Conservation (phyloP, 1,140 invertebrate species). For the Papilio helenus region DNA sequence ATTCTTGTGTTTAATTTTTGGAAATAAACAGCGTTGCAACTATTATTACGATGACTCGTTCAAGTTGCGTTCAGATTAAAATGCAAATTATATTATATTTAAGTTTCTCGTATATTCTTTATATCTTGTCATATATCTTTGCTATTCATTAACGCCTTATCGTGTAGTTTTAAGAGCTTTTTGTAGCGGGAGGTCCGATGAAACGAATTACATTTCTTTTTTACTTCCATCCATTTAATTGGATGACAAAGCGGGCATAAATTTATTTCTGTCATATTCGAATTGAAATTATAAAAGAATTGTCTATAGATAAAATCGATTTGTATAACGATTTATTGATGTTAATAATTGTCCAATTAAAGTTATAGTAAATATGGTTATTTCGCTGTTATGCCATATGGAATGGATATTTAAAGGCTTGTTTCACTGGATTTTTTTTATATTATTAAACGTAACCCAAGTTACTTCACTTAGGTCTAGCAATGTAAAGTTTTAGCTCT, state of each 20-base stretch:
- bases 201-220: not conserved
- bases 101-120: not conserved
- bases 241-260: conserved; percentile 15
- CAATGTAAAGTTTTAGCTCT: too few relatives aligned
- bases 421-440: not conserved
- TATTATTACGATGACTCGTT: not conserved
- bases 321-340: conserved; percentile 14
- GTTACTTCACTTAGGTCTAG: too few relatives aligned
- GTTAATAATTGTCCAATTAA: not conserved
- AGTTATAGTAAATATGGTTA: not conserved
- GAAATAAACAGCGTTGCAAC: not conserved
- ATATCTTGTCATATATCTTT: conserved; percentile 17
- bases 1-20: too few relatives aligned
- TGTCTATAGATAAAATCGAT: conserved; percentile 1
- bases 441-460: not conserved
- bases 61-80: not conserved
- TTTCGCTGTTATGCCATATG: not conserved
- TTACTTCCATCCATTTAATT: conserved; percentile 4
- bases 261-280: conserved; percentile 8
- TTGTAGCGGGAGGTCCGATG: conserved; percentile 27
- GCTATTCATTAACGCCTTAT: conserved; percentile 9
- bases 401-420: not conserved
- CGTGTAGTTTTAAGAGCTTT: conserved; percentile 26
- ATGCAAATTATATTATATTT: conserved; percentile 6
- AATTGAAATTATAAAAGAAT: conserved; percentile 27